Evolutionary conservation across 2,797 vertebrate species (phyloP), one percentile per base, ranked within the genome.

Genomic region (Mormyrus hasselquistii): DNA sequence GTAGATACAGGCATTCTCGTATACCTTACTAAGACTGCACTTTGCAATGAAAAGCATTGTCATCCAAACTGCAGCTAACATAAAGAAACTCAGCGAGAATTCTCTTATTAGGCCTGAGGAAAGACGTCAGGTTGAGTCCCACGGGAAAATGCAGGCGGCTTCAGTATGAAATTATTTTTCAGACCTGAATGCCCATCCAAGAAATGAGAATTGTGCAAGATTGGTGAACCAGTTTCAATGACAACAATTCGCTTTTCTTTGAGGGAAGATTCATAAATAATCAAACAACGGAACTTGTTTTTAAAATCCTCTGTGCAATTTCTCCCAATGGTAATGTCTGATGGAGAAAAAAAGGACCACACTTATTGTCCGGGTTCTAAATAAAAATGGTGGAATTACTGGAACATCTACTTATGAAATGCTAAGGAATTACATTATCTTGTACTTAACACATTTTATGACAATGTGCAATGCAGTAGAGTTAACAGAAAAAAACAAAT

Each of bases 211-310:
- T 44, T 50, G 57, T 44, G 41, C 25, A 89, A 53, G 84, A 41
- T 38, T 89, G n/a, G 90, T 89, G 55, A 88, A 57, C 55, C 69
- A 16, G 84, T 88, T 91, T 89, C 55, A 57, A 82, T 92, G 90
- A 91, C 91, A 86, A 87, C 19, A 47, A 62, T 88, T 88, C 88
- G 29, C 86, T 88, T 73, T 73, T 89, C 91, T 79, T 89, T 89
- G 57, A 55, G 55, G 88, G 88, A 89, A 19, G 47, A 89, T 88
- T 87, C 87, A 91, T 91, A 52, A 90, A 91, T 91, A 90, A 91
- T 93, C 86, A 16, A 29, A 88, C 88, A 92, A 91, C 83, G 85
- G 87, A 90, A 88, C 84, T 84, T 69, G 4, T 86, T 44, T 79
- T 79, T 38, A 2, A 38, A 44, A 52, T 69, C 83, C 22, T 44